phyloP scores from a whole-genome alignment of 2,888 invertebrate genomes.

The Melieria omissa region DNA sequence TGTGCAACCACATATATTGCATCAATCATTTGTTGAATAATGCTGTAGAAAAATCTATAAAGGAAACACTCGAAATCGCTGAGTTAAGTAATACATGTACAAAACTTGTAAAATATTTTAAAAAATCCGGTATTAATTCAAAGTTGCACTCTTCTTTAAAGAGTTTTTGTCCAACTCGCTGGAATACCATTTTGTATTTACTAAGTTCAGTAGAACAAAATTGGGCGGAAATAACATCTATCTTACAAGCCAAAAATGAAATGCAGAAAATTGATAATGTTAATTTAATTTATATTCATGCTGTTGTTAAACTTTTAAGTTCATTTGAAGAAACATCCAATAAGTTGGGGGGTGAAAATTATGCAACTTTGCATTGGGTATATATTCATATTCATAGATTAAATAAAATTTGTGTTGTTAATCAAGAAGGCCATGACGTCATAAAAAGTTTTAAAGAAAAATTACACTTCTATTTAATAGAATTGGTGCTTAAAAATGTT shows the following conservation, averaged over 20 bases:
- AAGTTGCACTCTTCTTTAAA: conserved; percentile 31
- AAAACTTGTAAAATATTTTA: conserved; percentile 41
- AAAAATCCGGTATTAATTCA: conserved; percentile 28
- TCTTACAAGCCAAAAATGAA: background rate
- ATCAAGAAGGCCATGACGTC: conserved; percentile 15
- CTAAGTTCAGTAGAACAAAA: conserved; percentile 26
- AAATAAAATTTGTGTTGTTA: background rate
- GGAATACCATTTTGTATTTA: conserved; percentile 34
- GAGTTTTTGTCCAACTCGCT: conserved; percentile 30
- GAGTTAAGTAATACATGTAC: conserved; percentile 23
- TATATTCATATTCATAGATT: conserved; percentile 1
- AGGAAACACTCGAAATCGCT: conserved; percentile 26
- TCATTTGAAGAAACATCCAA: background rate
- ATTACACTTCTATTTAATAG: conserved; percentile 16
- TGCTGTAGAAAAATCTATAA: conserved; percentile 33
- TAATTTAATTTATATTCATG: background rate
- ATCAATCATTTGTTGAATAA: conserved; percentile 35
- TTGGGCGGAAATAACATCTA: conserved; percentile 25
- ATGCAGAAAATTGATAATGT: background rate
- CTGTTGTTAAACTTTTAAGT: conserved; percentile 1
- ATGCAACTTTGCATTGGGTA: background rate
- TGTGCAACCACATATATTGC: conserved; percentile 31
- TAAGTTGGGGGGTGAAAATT: background rate
- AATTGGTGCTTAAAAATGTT: conserved; percentile 28
- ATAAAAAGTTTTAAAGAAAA: conserved; percentile 30